Percentiles rank a stretch among this genome's conserved stretches.
These are phyloP conservation scores for Pterocles orientalis DNA, from an alignment of 2,113 vertebrate species.

Conservation along the genomic window DNA sequence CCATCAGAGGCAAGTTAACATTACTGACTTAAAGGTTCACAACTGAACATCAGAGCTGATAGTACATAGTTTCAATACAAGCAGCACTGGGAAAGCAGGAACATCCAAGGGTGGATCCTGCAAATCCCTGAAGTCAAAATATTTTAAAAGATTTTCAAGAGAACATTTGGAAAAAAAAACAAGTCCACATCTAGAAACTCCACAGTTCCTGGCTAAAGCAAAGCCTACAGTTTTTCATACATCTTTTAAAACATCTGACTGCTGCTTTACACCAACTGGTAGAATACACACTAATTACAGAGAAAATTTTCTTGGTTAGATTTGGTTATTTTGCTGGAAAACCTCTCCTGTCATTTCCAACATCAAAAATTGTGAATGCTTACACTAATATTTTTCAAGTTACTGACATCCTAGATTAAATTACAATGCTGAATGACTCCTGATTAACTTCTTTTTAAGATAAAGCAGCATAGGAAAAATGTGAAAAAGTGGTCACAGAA, in stretches of 20 bases:
- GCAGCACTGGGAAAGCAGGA: background rate
- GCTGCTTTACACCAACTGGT: constrained; percentile 15
- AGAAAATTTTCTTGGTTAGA: background rate
- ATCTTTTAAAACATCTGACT: background rate
- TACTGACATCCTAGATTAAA: background rate
- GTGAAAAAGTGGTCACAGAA: background rate
- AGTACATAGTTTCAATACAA: background rate
- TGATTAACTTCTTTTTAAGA: background rate
- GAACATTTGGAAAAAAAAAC: background rate
- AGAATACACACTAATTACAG: constrained; percentile 31
- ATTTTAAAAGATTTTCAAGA: background rate
- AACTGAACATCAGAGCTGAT: background rate
- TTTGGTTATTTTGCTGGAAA: background rate
- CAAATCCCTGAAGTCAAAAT: background rate
- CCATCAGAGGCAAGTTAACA: background rate
- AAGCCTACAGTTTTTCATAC: background rate
- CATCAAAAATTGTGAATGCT: background rate
- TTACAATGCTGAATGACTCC: background rate
- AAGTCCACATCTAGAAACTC: background rate
- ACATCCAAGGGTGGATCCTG: background rate
- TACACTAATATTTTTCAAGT: background rate
- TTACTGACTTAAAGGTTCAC: background rate
- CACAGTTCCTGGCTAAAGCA: background rate
- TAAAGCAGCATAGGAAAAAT: background rate
- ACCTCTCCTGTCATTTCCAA: background rate